phyloP scores from a whole-genome alignment of 2,113 vertebrate genomes.

The Patagioenas fasciata region DNA sequence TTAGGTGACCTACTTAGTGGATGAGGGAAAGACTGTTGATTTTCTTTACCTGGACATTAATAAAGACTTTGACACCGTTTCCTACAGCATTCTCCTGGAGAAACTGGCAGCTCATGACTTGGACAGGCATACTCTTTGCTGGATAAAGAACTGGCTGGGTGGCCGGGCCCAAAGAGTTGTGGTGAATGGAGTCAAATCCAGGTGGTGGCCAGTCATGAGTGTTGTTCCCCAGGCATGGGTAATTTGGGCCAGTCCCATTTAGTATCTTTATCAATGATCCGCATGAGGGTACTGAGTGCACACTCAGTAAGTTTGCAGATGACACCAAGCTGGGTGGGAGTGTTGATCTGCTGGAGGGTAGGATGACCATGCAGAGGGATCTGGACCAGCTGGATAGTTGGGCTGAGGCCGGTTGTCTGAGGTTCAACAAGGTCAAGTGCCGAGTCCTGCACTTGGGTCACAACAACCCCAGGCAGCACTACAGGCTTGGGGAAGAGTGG shows the following conservation, averaged over 20 bases:
- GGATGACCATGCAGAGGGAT: not conserved
- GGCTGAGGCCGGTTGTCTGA: rapidly evolving
- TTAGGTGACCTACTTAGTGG: not conserved
- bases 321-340: rapidly evolving
- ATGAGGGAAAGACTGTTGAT: not conserved
- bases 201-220: rapidly evolving
- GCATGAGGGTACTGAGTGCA: rapidly evolving
- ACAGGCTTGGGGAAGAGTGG: not conserved
- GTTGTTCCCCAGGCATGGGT: not conserved
- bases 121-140: rapidly evolving
- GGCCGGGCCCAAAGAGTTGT: rapidly evolving
- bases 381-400: not conserved
- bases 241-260: rapidly evolving
- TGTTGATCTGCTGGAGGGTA: not conserved
- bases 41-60: not conserved
- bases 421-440: not conserved
- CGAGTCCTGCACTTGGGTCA: rapidly evolving
- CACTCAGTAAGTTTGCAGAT: not conserved
- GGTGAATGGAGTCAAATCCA: not conserved
- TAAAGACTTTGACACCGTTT: not conserved
- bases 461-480: rapidly evolving
- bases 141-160: not conserved
- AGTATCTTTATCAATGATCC: not conserved
- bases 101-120: not conserved
- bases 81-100: not conserved